Percentiles rank a stretch among this genome's conserved stretches.
Evolutionary conservation across 2,888 invertebrate species (phyloP).

Genomic region (Thyatira batis): DNA sequence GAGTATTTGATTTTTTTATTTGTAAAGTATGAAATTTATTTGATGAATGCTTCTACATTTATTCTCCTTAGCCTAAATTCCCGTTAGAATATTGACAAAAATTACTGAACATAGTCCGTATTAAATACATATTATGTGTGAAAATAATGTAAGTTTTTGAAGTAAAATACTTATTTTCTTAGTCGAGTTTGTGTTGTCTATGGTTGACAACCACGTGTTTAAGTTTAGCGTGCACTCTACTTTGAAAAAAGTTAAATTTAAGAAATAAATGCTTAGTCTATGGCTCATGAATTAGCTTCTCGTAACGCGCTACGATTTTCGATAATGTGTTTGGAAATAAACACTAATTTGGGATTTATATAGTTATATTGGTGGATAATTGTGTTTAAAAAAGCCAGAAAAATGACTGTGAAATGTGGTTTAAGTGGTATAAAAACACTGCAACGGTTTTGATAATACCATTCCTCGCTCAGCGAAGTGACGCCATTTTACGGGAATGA

Average conservation of each 20-base stretch:
- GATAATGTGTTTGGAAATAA: slow-evolving; percentile 79
- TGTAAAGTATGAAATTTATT: no score
- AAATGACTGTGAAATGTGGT: slow-evolving; percentile 61
- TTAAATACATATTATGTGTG: no score
- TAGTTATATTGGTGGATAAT: slow-evolving; percentile 49
- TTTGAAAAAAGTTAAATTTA: slow-evolving; percentile 50
- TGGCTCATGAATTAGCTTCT: slow-evolving; percentile 78
- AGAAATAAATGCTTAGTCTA: slow-evolving; percentile 58
- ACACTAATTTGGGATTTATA: slow-evolving; percentile 58
- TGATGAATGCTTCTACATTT: no score
- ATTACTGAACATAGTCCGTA: no score
- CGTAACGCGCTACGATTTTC: slow-evolving; percentile 72
- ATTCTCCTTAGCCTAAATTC: no score
- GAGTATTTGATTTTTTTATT: no score
- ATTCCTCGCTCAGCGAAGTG: slow-evolving; percentile 79
- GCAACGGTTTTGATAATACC: slow-evolving; percentile 70
- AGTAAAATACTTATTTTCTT: no score
- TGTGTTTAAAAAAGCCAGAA: slow-evolving; percentile 44
- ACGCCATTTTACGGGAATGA: slow-evolving; percentile 84
- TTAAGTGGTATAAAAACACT: slow-evolving; percentile 52
- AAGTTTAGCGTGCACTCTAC: slow-evolving; percentile 21
- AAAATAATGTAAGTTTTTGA: no score
- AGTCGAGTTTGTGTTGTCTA: slow-evolving; percentile 35
- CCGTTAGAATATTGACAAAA: no score
- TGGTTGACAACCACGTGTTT: slow-evolving; percentile 59